Evolutionary conservation across 1,140 invertebrate genomes (phyloP), one percentile per base, ranked within the genome.

Genomic region (Copidosoma floridanum): DNA sequence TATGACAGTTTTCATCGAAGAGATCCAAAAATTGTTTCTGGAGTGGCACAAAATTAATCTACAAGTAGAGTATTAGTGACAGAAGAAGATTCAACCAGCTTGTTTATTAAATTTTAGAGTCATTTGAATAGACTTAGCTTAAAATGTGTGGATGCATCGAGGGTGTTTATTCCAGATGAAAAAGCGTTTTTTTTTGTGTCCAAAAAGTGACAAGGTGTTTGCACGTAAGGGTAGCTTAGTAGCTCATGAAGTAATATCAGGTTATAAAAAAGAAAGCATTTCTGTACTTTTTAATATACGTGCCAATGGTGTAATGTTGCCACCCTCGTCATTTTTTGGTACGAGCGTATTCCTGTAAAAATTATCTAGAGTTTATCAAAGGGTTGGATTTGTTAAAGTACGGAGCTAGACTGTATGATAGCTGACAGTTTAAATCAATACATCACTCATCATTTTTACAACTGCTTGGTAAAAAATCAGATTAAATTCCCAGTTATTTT

Each of bases 251-350:
- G 53, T 65, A 37, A 47, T 69, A 29, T 61, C 38, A n/a, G 58
- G 71, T 51, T 69, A 76, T 60, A 71, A 76, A 53, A 81, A 79
- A 62, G 75, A 79, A 68, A 73, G 69, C 64, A 54, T 76, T 8
- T 78, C 77, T 21, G 65, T 70, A 20, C 67, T 79, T 37, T 50
- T 77, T 40, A 66, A 47, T 46, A 70, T 67, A 11, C 76, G 70
- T 67, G 74, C 76, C 58, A 58, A 62, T 57, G 74, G 75, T 47
- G 27, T 61, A 21, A 40, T 71, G 41, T 40, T 63, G 50, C 70
- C 74, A 23, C 71, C 74, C 24, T 77, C 14, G 29, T 48, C 16
- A 18, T 50, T 5, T 58, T 32, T 41, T 41, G 43, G n/a, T 58
- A 58, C 24, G 16, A 38, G 27, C 20, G 56, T 14, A 16, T 58